phyloP scores from a whole-genome alignment of 2,113 vertebrate species.

The Scalopus aquaticus region DNA sequence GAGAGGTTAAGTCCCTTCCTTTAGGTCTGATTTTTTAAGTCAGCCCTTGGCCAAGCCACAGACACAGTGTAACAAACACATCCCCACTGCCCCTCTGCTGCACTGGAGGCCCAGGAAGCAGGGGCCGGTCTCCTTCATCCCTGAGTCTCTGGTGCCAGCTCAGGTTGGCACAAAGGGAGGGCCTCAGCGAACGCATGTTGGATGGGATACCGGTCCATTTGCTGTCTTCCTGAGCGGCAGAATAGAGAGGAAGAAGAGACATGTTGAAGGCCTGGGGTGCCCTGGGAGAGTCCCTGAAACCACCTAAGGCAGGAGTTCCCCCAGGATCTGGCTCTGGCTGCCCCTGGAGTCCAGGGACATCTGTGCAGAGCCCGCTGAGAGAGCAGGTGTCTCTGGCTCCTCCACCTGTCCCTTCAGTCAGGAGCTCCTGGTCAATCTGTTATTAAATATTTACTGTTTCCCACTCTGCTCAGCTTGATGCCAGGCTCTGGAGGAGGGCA shows the following conservation, averaged over 20 bases:
- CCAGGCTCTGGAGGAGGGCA: not conserved
- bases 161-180: not conserved
- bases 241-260: not conserved
- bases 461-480: conserved; percentile 9
- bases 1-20: not conserved
- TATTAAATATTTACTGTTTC: conserved; percentile 66
- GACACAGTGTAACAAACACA: not conserved
- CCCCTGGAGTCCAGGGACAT: not conserved
- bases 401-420: not conserved
- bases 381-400: conserved; percentile 12
- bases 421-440: conserved; percentile 3
- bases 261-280: too few relatives aligned
- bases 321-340: not conserved
- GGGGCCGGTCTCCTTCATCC: not conserved
- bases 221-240: not conserved
- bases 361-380: not conserved
- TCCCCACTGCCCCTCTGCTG: not conserved
- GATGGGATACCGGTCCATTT: not conserved
- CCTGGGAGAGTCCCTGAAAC: conserved; percentile 6
- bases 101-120: not conserved
- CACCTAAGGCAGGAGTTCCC: not conserved
- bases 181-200: not conserved
- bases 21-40: not conserved
- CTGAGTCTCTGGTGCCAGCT: not conserved
- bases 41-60: not conserved